Conservation (phyloP, 2,797 vertebrate genomes). For the Lophotriccus pileatus region DNA sequence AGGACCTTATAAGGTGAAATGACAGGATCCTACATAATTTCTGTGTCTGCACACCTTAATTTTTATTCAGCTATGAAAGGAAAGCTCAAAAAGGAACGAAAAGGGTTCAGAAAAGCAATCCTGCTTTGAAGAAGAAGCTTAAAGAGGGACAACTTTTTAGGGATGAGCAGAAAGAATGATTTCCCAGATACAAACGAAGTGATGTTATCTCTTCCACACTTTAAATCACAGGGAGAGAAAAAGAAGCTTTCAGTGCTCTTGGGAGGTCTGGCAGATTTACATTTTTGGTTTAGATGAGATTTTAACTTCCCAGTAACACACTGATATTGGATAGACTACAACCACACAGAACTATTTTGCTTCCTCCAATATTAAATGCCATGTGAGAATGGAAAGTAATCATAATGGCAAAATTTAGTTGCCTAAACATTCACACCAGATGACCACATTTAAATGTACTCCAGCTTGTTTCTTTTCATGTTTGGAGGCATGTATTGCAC, state of each 20-base stretch:
- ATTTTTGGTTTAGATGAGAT: slow-evolving; percentile 58
- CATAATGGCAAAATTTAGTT: background rate
- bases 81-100: background rate
- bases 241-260: slow-evolving; percentile 48
- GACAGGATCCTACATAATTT: background rate
- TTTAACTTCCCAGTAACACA: slow-evolving; percentile 62
- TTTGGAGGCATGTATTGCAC: background rate
- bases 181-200: background rate
- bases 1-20: background rate
- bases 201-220: slow-evolving; percentile 46
- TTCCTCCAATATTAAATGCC: slow-evolving; percentile 57
- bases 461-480: slow-evolving; percentile 30
- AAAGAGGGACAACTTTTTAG: background rate
- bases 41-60: background rate
- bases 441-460: slow-evolving; percentile 63
- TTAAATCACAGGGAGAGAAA: slow-evolving; percentile 56
- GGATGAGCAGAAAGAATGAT: background rate
- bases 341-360: slow-evolving; percentile 51
- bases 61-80: background rate
- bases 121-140: background rate
- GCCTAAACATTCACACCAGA: slow-evolving; percentile 23
- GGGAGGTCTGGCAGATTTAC: slow-evolving; percentile 76
- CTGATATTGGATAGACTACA: slow-evolving; percentile 69
- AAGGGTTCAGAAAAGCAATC: background rate
- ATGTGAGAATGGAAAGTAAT: slow-evolving; percentile 52